Conservation (phyloP, 2,888 invertebrate genomes). For the Sphinx pinastri region DNA sequence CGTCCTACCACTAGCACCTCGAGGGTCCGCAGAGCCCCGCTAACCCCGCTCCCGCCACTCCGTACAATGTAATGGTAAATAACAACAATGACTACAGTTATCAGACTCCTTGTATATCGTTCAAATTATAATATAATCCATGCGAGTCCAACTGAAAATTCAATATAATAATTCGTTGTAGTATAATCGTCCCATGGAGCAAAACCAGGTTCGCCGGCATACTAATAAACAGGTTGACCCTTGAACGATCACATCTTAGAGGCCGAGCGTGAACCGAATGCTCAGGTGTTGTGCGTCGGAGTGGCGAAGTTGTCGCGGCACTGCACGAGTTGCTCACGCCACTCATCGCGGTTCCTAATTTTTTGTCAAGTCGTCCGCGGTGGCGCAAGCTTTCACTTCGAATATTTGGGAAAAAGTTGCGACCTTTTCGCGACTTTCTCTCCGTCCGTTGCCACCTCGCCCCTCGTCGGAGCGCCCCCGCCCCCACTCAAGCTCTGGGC, state of each 20-base stretch:
- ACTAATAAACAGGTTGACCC: conserved; percentile 39
- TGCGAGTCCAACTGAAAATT: too few relatives aligned
- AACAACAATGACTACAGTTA: neutral
- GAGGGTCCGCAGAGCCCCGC: too few relatives aligned
- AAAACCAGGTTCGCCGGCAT: neutral
- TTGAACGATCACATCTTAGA: conserved; percentile 26
- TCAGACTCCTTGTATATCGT: neutral
- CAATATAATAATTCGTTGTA: neutral
- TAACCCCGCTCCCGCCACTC: neutral
- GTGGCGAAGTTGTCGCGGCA: neutral
- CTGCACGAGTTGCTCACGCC: neutral
- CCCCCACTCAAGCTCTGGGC: conserved; percentile 40
- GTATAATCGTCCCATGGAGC: neutral
- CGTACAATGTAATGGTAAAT: neutral
- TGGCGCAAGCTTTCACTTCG: conserved; percentile 75
- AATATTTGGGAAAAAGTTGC: conserved; percentile 83
- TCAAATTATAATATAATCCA: neutral
- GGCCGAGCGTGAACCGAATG: neutral
- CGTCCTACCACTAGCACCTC: too few relatives aligned
- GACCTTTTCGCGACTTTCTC: conserved; percentile 83
- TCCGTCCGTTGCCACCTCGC: conserved; percentile 47
- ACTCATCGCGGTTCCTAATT: conserved; percentile 40
- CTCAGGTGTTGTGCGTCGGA: neutral
- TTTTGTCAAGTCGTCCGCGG: conserved; percentile 68
- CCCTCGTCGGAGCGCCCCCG: conserved; percentile 32